phyloP scores from a whole-genome alignment of 2,888 invertebrate species.

The Drosophila testacea region DNA sequence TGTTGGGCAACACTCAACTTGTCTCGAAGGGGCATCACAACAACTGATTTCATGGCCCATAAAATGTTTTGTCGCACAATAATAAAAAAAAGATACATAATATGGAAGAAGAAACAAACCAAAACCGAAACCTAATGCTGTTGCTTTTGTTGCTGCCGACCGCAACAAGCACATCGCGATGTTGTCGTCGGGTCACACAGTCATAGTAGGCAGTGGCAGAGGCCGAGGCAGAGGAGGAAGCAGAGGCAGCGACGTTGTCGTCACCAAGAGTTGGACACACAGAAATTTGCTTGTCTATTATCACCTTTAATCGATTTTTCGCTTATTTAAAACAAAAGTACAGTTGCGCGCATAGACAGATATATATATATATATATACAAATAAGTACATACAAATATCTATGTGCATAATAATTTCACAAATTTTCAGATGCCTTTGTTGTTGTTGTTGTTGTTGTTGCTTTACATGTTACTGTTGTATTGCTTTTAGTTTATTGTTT shows the following conservation, averaged over 20 bases:
- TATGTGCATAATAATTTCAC: conserved; percentile 69
- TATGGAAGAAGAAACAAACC: conserved; percentile 27
- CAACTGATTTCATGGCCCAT: conserved; percentile 54
- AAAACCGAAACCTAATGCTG: conserved; percentile 27
- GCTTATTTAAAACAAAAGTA: conserved; percentile 81
- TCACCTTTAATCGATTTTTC: conserved; percentile 83
- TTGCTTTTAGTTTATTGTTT: conserved; percentile 80
- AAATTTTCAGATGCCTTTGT: conserved; percentile 64
- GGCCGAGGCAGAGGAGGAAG: conserved; percentile 4
- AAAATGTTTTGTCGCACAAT: conserved; percentile 38
- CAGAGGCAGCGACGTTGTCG: conserved; percentile 47
- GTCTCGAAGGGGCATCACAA: conserved; percentile 9
- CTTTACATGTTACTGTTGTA: conserved; percentile 77
- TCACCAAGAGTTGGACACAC: conserved; percentile 75
- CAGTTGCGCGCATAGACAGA: conserved; percentile 67
- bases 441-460: conserved; percentile 34
- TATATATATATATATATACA: conserved; percentile 8
- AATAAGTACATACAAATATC: no score
- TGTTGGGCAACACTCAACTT: conserved; percentile 34
- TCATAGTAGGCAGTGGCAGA: conserved; percentile 15
- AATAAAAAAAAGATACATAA: conserved; percentile 31
- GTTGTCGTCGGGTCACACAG: conserved; percentile 48
- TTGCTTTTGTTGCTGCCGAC: conserved; percentile 16
- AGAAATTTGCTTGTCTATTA: conserved; percentile 81
- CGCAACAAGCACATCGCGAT: conserved; percentile 34